These are phyloP conservation scores for Brachylomia viminalis DNA, from an alignment of 2,888 invertebrate species.

Conservation along the genomic window DNA sequence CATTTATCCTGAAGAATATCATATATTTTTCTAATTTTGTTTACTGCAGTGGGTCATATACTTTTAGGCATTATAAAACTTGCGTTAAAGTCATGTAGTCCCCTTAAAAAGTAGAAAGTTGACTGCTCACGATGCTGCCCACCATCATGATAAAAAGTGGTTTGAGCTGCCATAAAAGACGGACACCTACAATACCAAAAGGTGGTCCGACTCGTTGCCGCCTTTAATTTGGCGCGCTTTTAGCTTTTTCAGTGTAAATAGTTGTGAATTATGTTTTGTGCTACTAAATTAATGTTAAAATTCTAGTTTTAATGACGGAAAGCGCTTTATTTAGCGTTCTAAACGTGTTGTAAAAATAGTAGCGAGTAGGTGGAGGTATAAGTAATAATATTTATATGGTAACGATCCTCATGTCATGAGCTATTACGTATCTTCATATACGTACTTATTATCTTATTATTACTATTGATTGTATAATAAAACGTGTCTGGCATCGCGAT, in stretches of 20 bases:
- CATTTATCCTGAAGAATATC: too few relatives aligned
- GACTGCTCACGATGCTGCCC: background rate
- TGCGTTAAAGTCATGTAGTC: too few relatives aligned
- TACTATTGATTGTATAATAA: conserved; percentile 33
- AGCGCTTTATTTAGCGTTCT: background rate
- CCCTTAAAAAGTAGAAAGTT: background rate
- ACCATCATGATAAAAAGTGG: conserved; percentile 5
- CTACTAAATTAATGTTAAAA: conserved; percentile 17
- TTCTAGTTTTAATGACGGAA: background rate
- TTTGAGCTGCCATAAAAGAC: conserved; percentile 16
- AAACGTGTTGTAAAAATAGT: conserved; percentile 17
- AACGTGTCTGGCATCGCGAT: conserved; percentile 41
- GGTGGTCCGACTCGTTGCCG: conserved; percentile 20
- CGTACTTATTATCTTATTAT: conserved; percentile 7
- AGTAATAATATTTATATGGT: background rate
- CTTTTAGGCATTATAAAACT: too few relatives aligned
- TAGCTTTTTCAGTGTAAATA: conserved; percentile 24
- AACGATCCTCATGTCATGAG: background rate
- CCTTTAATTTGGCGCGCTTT: conserved; percentile 37
- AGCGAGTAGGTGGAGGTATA: background rate
- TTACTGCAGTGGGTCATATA: too few relatives aligned
- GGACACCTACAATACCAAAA: conserved; percentile 25
- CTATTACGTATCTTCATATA: conserved; percentile 18
- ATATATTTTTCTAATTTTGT: too few relatives aligned
- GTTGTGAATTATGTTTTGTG: conserved; percentile 22